Conservation (phyloP, 2,113 vertebrate species). For the Paramisgurnus dabryanus region DNA sequence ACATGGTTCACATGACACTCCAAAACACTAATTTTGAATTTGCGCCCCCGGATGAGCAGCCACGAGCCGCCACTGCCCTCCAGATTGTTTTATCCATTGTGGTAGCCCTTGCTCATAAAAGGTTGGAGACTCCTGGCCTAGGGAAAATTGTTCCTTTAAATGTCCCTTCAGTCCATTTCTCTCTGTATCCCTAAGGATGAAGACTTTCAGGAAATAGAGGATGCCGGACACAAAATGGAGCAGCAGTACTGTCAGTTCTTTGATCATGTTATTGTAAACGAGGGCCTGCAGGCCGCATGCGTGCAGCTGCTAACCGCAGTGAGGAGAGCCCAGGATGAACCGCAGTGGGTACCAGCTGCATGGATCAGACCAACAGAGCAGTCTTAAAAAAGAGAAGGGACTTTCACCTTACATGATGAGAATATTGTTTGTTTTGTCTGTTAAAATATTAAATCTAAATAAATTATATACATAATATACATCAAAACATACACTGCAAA, state of each 20-base stretch:
- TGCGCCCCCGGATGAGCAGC: too few relatives aligned
- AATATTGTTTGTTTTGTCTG: not conserved
- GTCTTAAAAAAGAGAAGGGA: conserved; percentile 60
- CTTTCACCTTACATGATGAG: not conserved
- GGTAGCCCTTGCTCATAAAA: too few relatives aligned
- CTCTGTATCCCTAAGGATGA: conserved; percentile 78
- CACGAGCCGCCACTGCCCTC: too few relatives aligned
- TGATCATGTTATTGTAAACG: conserved; percentile 89
- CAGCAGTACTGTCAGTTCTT: conserved; percentile 88
- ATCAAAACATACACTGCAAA: too few relatives aligned
- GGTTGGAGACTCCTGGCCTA: not conserved
- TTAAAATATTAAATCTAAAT: not conserved
- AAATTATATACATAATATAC: too few relatives aligned
- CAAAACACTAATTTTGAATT: too few relatives aligned
- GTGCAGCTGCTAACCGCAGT: conserved; percentile 78
- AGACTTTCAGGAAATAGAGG: conserved; percentile 91
- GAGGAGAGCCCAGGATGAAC: conserved; percentile 83
- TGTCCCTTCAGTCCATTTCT: not conserved
- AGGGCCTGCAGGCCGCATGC: conserved; percentile 82
- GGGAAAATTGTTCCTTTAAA: not conserved
- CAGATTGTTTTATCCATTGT: too few relatives aligned
- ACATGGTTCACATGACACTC: too few relatives aligned
- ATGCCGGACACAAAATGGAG: conserved; percentile 84
- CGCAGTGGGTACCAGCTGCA: conserved; percentile 89
- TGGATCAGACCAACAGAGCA: conserved; percentile 82